Evolutionary conservation across 2,797 vertebrate genomes (phyloP), one percentile per base, ranked within the genome.

Genomic region (Syncerus caffer): DNA sequence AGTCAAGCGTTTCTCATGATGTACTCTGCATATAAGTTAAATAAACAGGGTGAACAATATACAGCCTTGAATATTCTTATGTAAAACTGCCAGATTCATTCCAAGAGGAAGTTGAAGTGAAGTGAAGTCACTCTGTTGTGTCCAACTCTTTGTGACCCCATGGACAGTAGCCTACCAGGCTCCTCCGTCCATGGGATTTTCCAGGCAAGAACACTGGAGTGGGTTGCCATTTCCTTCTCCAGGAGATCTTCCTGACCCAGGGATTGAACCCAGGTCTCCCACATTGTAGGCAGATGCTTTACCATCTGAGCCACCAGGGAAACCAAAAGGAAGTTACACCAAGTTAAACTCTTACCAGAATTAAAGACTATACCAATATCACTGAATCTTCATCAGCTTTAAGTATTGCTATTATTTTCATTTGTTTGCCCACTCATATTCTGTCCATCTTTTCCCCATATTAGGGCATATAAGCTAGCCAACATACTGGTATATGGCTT

Each of bases 261-360:
- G 19, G 34, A 23, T 71, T 71, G 64, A 71, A 38, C 4, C 9
- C 10, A 0, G 19, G 64, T 67, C n/a, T 34, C 64, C 17, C 0
- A 2, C 64, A 38, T 6, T 71, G 10, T 71, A 71, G 64, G n/a
- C 64, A 71, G 19, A 71, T 0, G 17, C n/a, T 71, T 71, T 71
- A 71, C 64, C 10, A 1, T 71, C 64, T 71, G n/a, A 38, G 19
- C n/a, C 64, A 38, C 19, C n/a, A 71, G n/a, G n/a, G 19, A 71
- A 71, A 5, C 64, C 64, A 38, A 12, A 71, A 71, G 7, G 50
- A 80, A 57, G 53, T 87, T 80, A 50, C 14, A 23, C 50, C 23
- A 64, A 45, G 31, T 90, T 95, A 89, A 89, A 62, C 58, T 83
- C 23, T 58, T 71, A 83, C 9, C 57, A 82, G 50, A 82, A 47